phyloP scores from a whole-genome alignment of 2,113 vertebrate genomes.

The Ciconia maguari region DNA sequence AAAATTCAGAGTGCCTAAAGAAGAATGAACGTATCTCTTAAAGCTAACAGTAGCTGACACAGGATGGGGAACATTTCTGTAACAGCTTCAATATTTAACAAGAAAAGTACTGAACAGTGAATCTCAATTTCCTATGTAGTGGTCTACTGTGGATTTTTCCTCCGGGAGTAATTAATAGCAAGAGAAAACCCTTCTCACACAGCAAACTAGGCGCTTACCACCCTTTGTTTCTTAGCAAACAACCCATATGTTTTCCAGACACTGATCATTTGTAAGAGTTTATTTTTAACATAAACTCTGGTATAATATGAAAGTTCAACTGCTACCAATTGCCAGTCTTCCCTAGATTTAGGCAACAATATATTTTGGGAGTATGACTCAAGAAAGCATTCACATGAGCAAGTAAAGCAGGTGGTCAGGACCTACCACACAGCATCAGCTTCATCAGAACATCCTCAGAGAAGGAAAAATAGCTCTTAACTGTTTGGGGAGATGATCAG shows the following conservation, averaged over 20 bases:
- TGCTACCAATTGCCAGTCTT: not conserved
- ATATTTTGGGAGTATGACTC: conserved; percentile 53
- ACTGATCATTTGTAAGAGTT: not conserved
- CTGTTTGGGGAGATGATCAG: not conserved
- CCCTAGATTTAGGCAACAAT: conserved; percentile 30
- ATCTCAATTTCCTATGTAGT: not conserved
- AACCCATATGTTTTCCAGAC: not conserved
- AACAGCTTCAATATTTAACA: not conserved
- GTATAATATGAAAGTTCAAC: not conserved
- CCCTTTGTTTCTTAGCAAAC: not conserved
- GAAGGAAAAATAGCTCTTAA: conserved; percentile 20
- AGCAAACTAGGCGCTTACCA: not conserved
- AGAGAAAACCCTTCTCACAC: not conserved
- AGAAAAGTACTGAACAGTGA: not conserved
- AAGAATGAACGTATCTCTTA: not conserved
- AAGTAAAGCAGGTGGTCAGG: conserved; percentile 44
- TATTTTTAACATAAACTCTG: conserved; percentile 4
- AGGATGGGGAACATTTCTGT: not conserved
- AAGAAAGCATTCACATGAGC: conserved; percentile 40
- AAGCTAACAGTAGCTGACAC: not conserved
- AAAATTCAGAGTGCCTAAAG: not conserved
- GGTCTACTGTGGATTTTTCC: not conserved
- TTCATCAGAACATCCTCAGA: conserved; percentile 3
- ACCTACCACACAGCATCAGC: conserved; percentile 19
- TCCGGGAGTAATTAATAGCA: not conserved